Evolutionary conservation across 2,888 invertebrate genomes (phyloP).

Genomic region (Cantharis lateralis): DNA sequence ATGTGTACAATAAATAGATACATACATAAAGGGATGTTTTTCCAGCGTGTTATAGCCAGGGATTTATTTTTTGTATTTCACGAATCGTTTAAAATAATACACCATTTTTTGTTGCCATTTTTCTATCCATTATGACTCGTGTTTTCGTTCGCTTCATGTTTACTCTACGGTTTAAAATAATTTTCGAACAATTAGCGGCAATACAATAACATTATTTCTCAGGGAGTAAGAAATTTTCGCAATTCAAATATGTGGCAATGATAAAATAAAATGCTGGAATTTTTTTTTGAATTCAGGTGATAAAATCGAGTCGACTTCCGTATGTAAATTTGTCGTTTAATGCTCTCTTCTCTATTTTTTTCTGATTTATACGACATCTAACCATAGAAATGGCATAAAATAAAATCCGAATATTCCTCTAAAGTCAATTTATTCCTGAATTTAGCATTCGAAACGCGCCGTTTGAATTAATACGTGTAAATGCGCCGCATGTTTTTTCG

Average conservation of each 20-base stretch:
- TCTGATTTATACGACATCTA: constrained; percentile 45
- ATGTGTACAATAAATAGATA: constrained; percentile 49
- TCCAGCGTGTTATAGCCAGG: constrained; percentile 47
- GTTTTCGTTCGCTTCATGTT: constrained; percentile 22
- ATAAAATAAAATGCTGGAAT: neutral
- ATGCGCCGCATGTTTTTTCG: constrained; percentile 54
- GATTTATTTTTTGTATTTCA: constrained; percentile 28
- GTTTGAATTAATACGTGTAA: constrained; percentile 55
- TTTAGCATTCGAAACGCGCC: constrained; percentile 51
- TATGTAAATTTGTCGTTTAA: constrained; percentile 28
- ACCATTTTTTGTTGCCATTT: constrained; percentile 21
- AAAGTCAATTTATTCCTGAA: constrained; percentile 51
- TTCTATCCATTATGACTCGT: constrained; percentile 15
- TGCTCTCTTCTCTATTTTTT: constrained; percentile 28
- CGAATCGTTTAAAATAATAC: constrained; percentile 33
- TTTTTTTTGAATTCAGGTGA: neutral
- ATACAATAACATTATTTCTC: neutral
- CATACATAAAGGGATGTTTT: constrained; percentile 53
- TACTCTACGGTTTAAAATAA: constrained; percentile 1
- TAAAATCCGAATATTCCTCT: constrained; percentile 40
- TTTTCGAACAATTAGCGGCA: neutral
- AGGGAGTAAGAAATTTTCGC: neutral
- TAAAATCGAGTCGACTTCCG: constrained; percentile 1
- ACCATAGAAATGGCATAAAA: constrained; percentile 43
- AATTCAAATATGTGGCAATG: neutral